Evolutionary conservation across 1,140 invertebrate genomes (phyloP), one percentile per base, ranked within the genome.

Genomic region (Neocloeon triangulifer): DNA sequence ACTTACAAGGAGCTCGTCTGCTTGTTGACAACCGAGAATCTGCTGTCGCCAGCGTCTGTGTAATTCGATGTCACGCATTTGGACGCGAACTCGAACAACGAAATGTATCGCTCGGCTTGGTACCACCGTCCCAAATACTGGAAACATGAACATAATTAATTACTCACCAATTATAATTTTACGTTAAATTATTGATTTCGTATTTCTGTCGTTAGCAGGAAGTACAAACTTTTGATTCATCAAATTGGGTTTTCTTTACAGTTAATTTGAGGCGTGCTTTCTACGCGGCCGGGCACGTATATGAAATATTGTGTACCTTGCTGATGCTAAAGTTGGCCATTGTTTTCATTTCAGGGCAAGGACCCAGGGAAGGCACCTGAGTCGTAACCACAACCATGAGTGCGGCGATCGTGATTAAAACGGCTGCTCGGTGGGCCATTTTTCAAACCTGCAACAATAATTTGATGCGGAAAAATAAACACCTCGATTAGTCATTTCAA

Each of bases 51-150:
- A 3, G 49, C 52, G 4, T 55, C 35, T 4, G 43, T 48, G 43
- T 80, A 81, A 33, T 63, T 62, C 0, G 75, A 72, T 7, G 62
- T 69, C 2, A 73, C 66, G 43, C 78, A 84, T 47, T 69, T 73
- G 14, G 73, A 73, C 2, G 65, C 73, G 20, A 71, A 58, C 47
- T 80, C 69, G 45, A 78, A 78, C 5, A 69, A 43, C 3, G 71
- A 64, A 40, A 75, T 77, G 47, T 79, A 81, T 39, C 69, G 68
- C 43, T 76, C 67, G 8, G 64, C 60, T 54, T 81, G 75, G 42
- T 73, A 80, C 77, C 76, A 82, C 41, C 63, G 63, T 3, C 76
- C 78, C 40, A 71, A 42, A 45, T 77, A 82, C 73, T 77, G 53
- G 33, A 62, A 60, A 42, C 30, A 41, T n/a, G n/a, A 40, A 52